Conservation (phyloP, 2,113 vertebrate species). For the Sapajus apella region DNA sequence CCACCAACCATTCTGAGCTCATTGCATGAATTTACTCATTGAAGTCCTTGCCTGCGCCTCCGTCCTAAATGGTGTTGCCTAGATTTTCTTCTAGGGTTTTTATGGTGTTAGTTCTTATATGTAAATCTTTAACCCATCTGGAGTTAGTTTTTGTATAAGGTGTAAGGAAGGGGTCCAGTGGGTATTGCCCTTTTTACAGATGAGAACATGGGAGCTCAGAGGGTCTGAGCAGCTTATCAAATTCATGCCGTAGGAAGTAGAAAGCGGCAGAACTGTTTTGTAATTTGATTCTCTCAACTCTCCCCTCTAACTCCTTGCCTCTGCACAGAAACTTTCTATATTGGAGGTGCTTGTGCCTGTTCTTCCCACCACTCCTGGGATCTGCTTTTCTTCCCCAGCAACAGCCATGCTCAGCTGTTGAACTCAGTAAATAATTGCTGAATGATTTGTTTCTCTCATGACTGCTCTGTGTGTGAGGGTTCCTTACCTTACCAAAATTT, state of each 20-base stretch:
- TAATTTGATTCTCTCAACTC: background rate
- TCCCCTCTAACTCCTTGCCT: background rate
- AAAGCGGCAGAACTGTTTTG: background rate
- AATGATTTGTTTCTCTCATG: background rate
- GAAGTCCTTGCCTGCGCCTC: background rate
- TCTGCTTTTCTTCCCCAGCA: background rate
- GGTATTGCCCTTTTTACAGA: background rate
- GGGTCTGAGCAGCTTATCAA: background rate
- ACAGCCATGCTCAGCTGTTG: background rate
- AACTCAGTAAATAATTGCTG: background rate
- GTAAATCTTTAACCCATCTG: too few relatives aligned
- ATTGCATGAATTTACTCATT: background rate
- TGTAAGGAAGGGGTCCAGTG: background rate
- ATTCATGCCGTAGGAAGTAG: background rate
- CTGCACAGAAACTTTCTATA: background rate
- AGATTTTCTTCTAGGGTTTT: too few relatives aligned
- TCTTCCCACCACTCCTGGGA: background rate
- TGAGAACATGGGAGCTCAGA: background rate
- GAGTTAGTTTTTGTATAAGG: too few relatives aligned
- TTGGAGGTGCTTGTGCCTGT: background rate
- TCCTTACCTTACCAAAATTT: background rate
- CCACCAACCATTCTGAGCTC: background rate
- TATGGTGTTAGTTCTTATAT: too few relatives aligned
- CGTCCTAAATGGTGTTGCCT: too few relatives aligned
- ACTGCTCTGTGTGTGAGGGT: background rate